Conservation (phyloP, 2,888 invertebrate genomes). For the Apodemia duryi region DNA sequence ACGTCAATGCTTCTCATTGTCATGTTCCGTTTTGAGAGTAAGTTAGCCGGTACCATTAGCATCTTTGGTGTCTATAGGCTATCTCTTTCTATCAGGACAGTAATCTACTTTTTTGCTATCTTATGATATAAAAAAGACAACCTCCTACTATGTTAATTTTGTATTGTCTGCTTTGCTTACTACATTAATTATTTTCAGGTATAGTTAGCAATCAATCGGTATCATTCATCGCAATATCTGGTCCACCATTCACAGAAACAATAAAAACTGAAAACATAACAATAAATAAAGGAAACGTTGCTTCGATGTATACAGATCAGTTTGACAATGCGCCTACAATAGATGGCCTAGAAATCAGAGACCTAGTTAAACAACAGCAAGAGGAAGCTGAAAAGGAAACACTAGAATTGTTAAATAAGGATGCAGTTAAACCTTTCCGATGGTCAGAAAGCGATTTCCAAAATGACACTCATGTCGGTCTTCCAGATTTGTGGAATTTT, state of each 20-base stretch:
- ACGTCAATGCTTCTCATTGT: too few relatives aligned
- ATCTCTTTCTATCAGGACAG: too few relatives aligned
- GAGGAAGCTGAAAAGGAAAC: slow-evolving; percentile 58
- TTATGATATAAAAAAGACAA: too few relatives aligned
- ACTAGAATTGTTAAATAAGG: slow-evolving; percentile 51
- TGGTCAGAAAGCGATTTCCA: slow-evolving; percentile 86
- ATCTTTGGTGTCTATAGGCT: too few relatives aligned
- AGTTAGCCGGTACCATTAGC: too few relatives aligned
- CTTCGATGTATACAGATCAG: slow-evolving; percentile 62
- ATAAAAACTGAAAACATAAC: slow-evolving; percentile 30
- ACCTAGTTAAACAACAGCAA: slow-evolving; percentile 57
- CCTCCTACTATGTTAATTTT: too few relatives aligned
- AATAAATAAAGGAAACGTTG: slow-evolving; percentile 64
- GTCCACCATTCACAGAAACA: slow-evolving; percentile 58
- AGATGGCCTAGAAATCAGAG: slow-evolving; percentile 57
- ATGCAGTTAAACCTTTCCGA: slow-evolving; percentile 80
- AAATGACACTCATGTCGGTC: slow-evolving; percentile 82
- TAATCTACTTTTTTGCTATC: too few relatives aligned
- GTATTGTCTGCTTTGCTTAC: background rate
- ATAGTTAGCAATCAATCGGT: slow-evolving; percentile 34
- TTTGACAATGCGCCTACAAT: slow-evolving; percentile 60
- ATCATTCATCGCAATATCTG: slow-evolving; percentile 57
- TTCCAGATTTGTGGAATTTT: slow-evolving; percentile 88
- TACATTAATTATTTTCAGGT: slow-evolving; percentile 33
- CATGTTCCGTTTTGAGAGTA: too few relatives aligned